These are phyloP conservation scores for Erpobdella octoculata DNA, from an alignment of 2,888 invertebrate genomes.

Conservation along the genomic window DNA sequence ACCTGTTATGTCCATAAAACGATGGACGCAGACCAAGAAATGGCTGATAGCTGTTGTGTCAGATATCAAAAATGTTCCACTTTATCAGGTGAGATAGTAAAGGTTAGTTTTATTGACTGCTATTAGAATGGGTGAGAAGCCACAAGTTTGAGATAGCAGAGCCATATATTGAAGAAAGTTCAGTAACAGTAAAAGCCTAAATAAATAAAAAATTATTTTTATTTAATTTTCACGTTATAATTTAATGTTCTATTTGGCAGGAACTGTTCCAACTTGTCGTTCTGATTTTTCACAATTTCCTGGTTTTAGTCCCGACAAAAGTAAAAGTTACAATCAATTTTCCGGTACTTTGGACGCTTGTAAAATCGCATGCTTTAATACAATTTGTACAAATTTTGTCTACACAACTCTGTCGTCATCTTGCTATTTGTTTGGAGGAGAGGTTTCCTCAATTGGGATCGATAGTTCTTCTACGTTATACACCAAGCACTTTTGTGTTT, in stretches of 20 bases:
- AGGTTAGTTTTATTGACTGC: no score
- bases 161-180: no score
- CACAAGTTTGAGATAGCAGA: no score
- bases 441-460: not conserved
- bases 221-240: no score
- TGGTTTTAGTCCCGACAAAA: not conserved
- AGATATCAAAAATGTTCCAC: constrained; percentile 5
- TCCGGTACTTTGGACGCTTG: not conserved
- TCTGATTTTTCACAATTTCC: not conserved
- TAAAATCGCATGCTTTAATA: not conserved
- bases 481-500: constrained; percentile 25
- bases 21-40: not conserved
- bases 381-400: constrained; percentile 17
- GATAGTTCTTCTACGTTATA: constrained; percentile 18
- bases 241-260: constrained; percentile 10
- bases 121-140: no score
- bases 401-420: not conserved
- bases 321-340: not conserved
- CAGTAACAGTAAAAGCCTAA: no score
- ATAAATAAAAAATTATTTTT: no score
- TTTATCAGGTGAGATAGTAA: not conserved
- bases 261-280: not conserved
- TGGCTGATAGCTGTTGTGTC: constrained; percentile 21
- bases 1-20: constrained; percentile 25
- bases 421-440: constrained; percentile 15